Evolutionary conservation across 2,888 invertebrate genomes (phyloP).

Genomic region (Drepanosiphum platanoidis): DNA sequence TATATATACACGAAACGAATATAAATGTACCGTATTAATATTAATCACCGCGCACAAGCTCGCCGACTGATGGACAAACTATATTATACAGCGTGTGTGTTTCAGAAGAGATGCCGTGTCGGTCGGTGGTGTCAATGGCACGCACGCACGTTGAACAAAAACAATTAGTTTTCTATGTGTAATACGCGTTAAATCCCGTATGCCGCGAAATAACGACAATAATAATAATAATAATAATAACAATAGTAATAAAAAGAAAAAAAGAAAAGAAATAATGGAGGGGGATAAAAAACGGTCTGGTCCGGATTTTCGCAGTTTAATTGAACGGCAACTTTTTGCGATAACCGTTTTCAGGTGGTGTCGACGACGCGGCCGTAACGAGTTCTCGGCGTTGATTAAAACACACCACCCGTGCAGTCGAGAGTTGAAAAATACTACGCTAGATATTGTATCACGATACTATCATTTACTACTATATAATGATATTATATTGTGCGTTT

Average conservation of each 20-base stretch:
- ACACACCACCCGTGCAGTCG: not conserved
- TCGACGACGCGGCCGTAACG: not conserved
- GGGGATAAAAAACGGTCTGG: not conserved
- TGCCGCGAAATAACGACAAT: not conserved
- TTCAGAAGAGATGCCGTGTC: not conserved
- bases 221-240: not conserved
- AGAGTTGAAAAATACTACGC: too few species aligned
- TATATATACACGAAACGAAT: not conserved
- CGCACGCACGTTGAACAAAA: not conserved
- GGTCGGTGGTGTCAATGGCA: not conserved
- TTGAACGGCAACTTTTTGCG: slow-evolving; percentile 34
- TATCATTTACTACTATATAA: too few species aligned
- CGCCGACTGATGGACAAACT: not conserved
- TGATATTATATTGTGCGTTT: too few species aligned
- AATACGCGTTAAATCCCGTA: not conserved
- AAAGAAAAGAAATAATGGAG: too few species aligned
- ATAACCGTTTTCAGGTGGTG: not conserved
- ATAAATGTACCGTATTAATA: not conserved
- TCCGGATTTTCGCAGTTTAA: slow-evolving; percentile 1
- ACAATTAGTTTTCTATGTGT: not conserved
- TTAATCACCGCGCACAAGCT: not conserved
- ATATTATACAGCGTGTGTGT: not conserved
- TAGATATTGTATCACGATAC: too few species aligned
- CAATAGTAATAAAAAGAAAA: not conserved
- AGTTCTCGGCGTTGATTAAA: not conserved